A percentile compares a stretch with the other conserved stretches of the same genome.
These are phyloP conservation scores for Zosterops borbonicus DNA, from an alignment of 2,113 vertebrate genomes.

Conservation along the genomic window DNA sequence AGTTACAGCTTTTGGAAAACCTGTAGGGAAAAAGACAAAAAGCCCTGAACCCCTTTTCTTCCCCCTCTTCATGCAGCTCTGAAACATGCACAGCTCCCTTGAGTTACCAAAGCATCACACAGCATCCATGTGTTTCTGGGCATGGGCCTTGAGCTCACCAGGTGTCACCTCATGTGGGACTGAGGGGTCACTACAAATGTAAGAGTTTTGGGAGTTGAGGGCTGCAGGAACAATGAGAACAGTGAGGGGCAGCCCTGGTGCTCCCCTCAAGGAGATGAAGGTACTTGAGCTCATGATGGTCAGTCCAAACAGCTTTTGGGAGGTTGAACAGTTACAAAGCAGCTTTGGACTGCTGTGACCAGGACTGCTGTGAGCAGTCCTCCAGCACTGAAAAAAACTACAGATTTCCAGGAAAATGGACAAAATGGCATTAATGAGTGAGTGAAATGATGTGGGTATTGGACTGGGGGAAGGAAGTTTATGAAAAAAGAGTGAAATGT, in stretches of 20 bases:
- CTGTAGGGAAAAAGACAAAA: background rate
- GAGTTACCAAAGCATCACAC: background rate
- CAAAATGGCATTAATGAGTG: background rate
- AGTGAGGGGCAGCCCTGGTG: background rate
- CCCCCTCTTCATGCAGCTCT: background rate
- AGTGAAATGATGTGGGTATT: background rate
- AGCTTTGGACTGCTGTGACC: background rate
- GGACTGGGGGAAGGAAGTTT: fast-evolving
- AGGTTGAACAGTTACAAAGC: background rate
- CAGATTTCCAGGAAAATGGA: background rate
- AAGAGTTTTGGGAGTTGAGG: background rate
- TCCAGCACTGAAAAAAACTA: background rate
- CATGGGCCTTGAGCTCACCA: fast-evolving
- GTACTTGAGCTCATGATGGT: fast-evolving
- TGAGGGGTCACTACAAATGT: too few species aligned
- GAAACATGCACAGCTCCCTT: background rate
- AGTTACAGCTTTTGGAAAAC: constrained; percentile 24
- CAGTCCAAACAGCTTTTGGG: background rate
- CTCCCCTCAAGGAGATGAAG: fast-evolving
- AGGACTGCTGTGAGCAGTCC: background rate
- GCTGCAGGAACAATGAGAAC: background rate
- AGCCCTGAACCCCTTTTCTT: background rate
- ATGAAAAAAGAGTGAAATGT: background rate
- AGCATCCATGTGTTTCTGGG: background rate
- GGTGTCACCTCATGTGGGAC: background rate